Percentiles rank a stretch among this genome's conserved stretches.
Evolutionary conservation across 2,113 vertebrate species (phyloP).

Genomic region (Okapia johnstoni): DNA sequence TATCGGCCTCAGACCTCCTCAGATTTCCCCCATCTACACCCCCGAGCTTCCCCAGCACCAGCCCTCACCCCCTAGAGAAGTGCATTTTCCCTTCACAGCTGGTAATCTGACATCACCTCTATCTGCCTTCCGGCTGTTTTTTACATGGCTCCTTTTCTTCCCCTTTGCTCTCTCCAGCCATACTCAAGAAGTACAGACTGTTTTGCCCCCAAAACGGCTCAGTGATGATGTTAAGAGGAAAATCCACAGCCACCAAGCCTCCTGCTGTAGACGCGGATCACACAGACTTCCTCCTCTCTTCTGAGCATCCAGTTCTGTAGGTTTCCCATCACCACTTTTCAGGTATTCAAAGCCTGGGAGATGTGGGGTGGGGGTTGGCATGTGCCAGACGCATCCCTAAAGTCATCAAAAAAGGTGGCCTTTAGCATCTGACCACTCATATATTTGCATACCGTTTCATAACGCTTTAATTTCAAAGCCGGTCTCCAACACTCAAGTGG

Average conservation of each 20-base stretch:
- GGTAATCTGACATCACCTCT: not conserved
- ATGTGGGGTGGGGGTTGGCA: not conserved
- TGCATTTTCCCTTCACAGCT: not conserved
- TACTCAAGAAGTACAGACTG: not conserved
- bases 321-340: conserved; percentile 5
- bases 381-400: not conserved
- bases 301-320: not conserved
- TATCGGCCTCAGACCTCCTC: not conserved
- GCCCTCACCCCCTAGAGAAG: not conserved
- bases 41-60: too few species aligned
- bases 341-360: conserved; percentile 17
- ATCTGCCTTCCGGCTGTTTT: not conserved
- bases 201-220: not conserved
- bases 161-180: not conserved
- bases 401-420: conserved; percentile 21
- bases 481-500: conserved; percentile 12
- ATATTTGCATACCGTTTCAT: conserved; percentile 43
- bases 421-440: conserved; percentile 33
- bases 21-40: not conserved
- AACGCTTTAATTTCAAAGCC: conserved; percentile 60
- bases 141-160: not conserved
- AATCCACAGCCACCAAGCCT: not conserved
- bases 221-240: not conserved
- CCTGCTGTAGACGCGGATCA: not conserved
- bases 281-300: not conserved